A percentile compares a stretch with the other conserved stretches of the same genome.
These are phyloP conservation scores for Gymnoscopelus braueri DNA, from an alignment of 2,797 vertebrate species.

Conservation along the genomic window DNA sequence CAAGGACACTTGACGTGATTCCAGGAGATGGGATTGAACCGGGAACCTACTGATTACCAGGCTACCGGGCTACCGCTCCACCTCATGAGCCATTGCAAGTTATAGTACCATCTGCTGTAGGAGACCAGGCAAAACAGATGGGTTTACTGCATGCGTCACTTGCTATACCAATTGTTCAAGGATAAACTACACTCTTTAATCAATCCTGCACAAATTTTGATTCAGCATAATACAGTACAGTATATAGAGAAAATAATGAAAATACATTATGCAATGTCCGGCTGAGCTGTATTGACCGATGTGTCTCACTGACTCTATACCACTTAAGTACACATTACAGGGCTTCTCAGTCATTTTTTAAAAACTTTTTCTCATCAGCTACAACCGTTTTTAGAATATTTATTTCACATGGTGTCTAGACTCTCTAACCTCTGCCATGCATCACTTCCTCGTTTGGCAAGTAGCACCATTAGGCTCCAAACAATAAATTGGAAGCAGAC, in stretches of 20 bases:
- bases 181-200: slow-evolving; percentile 60
- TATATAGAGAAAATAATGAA: slow-evolving; percentile 62
- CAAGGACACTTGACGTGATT: too few relatives aligned
- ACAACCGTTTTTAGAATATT: slow-evolving; percentile 36
- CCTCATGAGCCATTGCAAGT: too few relatives aligned
- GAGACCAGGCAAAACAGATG: not conserved
- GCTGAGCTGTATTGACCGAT: slow-evolving; percentile 74
- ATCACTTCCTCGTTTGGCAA: slow-evolving; percentile 52
- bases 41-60: too few relatives aligned
- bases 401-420: slow-evolving; percentile 44
- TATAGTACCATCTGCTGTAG: too few relatives aligned
- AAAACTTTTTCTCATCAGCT: slow-evolving; percentile 35
- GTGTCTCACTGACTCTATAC: slow-evolving; percentile 72
- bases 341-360: slow-evolving; percentile 64
- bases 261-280: slow-evolving; percentile 52
- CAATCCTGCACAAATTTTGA: slow-evolving; percentile 74
- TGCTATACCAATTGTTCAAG: slow-evolving; percentile 35
- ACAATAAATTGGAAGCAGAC: slow-evolving; percentile 62
- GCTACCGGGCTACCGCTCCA: too few relatives aligned
- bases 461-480: slow-evolving; percentile 52
- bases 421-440: slow-evolving; percentile 41
- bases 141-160: slow-evolving; percentile 35
- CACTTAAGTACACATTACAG: slow-evolving; percentile 64
- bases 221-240: slow-evolving; percentile 42
- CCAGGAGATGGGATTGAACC: too few relatives aligned